Evolutionary conservation across 2,888 invertebrate genomes (phyloP), one percentile per base, ranked within the genome.

Genomic region (Gibbula magus): DNA sequence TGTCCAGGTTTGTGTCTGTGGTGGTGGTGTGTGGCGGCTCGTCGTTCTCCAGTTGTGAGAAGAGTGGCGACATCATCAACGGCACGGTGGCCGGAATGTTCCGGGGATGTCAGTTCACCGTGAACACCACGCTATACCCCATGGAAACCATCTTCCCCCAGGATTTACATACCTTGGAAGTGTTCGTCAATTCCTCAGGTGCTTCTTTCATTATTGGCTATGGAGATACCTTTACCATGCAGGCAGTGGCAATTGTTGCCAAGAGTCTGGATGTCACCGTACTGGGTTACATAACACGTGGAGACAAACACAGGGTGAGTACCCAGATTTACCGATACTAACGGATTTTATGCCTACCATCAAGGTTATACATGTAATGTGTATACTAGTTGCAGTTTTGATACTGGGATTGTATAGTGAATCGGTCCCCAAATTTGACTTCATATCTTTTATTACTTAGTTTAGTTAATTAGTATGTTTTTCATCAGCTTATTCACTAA

Each of bases 21-120:
- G 61, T 61, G 61, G 61, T 61, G 61, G 61, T 61, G 61, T 61
- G 61, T 61, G 61, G 29, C 61, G 61, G 29, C 29, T 29, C 61
- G 8, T 29, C 61, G 25, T 61, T 29, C 29, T 16, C 61, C 25
- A 25, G 29, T 18, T 61, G 61, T 61, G 61, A 25, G 29, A 61
- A 61, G 29, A 61, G 61, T 29, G n/a, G 25, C 61, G 61, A 61
- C 22, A 25, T 61, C 61, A 25, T 61, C 29, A 29, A 61, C 13
- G 29, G 18, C 61, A 61, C 61, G 13, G 61, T 61, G 61, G 61
- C 29, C 22, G 25, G 25, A 29, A 25, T 61, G 16, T 29, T 16
- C 25, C 61, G 29, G 61, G 61, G 61, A 16, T 61, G 61, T 18
- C 29, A 61, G 22, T 61, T 29, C n/a, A 61, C 13, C 29, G 16